Evolutionary conservation across 2,113 vertebrate species (phyloP).

Genomic region (Aplodontia rufa): DNA sequence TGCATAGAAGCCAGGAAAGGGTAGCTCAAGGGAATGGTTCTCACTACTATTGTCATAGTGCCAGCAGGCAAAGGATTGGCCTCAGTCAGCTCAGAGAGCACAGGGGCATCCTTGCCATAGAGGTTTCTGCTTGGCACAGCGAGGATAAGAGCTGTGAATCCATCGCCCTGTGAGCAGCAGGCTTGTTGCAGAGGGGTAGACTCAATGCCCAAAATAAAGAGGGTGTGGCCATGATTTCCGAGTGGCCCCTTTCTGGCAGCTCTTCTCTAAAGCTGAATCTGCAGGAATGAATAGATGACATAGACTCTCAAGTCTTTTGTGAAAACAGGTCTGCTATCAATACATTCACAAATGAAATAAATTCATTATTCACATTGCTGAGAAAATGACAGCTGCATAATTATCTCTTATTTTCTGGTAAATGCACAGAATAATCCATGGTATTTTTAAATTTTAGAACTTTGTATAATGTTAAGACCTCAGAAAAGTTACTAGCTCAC

Average conservation of each 20-base stretch:
- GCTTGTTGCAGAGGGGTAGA: conserved; percentile 24
- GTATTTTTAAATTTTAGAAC: background rate
- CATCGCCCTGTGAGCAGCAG: background rate
- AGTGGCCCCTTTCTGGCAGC: background rate
- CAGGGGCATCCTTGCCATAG: background rate
- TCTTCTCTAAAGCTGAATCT: background rate
- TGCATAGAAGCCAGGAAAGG: background rate
- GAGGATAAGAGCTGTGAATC: background rate
- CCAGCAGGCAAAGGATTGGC: background rate
- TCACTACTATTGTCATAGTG: background rate
- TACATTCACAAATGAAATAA: background rate
- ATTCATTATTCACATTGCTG: conserved; percentile 22
- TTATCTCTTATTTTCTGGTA: conserved; percentile 22
- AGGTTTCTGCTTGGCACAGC: background rate
- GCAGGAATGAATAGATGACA: background rate
- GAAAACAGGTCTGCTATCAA: background rate
- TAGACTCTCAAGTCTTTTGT: background rate
- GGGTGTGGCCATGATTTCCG: background rate
- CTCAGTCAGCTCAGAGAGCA: background rate
- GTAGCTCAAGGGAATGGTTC: background rate
- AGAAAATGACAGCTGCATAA: background rate
- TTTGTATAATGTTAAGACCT: conserved; percentile 17
- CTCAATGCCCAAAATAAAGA: background rate
- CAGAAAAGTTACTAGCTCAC: background rate
- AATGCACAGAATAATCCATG: background rate